These are phyloP conservation scores for Hyperopisus bebe DNA, from an alignment of 2,113 vertebrate genomes.

Conservation along the genomic window DNA sequence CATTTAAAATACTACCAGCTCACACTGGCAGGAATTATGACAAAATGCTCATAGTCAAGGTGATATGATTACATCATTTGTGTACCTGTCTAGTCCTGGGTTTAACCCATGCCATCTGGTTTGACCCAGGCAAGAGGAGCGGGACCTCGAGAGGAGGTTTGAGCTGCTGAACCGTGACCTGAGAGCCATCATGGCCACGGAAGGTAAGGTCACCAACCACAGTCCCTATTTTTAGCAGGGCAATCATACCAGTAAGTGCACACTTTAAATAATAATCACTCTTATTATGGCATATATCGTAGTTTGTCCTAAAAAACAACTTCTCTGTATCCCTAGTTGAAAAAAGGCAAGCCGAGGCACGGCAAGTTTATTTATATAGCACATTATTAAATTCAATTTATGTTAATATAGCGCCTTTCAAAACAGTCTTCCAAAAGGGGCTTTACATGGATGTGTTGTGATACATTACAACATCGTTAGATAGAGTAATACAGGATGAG, in stretches of 20 bases:
- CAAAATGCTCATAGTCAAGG: background rate
- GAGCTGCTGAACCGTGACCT: constrained; percentile 77
- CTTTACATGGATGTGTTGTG: too few species aligned
- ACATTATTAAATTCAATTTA: background rate
- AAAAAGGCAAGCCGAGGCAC: background rate
- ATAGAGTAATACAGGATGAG: too few species aligned
- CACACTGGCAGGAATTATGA: background rate
- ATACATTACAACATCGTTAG: too few species aligned
- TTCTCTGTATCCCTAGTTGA: background rate
- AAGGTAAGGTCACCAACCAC: constrained; percentile 59
- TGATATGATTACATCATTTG: background rate
- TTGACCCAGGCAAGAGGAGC: constrained; percentile 70
- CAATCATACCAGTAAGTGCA: background rate
- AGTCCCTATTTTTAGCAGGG: background rate
- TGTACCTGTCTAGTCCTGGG: background rate
- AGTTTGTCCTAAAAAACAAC: background rate
- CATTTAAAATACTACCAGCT: background rate
- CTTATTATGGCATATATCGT: background rate
- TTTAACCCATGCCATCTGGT: background rate
- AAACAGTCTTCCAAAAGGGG: too few species aligned
- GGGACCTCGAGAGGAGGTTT: constrained; percentile 77
- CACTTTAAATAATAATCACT: background rate
- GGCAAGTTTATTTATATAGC: background rate
- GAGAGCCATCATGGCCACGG: constrained; percentile 72
- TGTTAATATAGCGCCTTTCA: too few species aligned